A percentile compares a stretch with the other conserved stretches of the same genome.
These are phyloP conservation scores for Fabriciana adippe DNA, from an alignment of 2,888 invertebrate species.

Conservation along the genomic window DNA sequence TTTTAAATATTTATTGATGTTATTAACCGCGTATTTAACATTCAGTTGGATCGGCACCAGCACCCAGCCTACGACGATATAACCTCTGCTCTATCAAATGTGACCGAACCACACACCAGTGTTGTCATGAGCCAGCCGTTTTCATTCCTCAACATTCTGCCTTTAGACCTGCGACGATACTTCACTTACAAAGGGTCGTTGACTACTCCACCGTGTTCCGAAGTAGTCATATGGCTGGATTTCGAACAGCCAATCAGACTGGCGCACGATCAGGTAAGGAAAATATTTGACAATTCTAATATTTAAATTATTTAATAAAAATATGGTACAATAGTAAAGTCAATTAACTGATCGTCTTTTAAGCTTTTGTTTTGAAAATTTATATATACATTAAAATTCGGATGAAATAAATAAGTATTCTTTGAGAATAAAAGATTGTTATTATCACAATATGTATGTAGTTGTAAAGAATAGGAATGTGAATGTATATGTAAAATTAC, in stretches of 20 bases:
- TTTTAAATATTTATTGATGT: neutral
- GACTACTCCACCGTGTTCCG: conserved; percentile 93
- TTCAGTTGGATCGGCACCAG: conserved; percentile 74
- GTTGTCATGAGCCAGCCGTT: conserved; percentile 75
- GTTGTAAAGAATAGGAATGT: too few species aligned
- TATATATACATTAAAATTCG: too few species aligned
- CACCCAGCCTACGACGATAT: conserved; percentile 83
- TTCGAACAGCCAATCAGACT: conserved; percentile 87
- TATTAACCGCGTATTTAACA: conserved; percentile 24
- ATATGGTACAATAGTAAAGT: too few species aligned
- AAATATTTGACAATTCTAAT: conserved; percentile 3
- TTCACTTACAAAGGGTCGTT: conserved; percentile 93
- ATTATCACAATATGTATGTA: too few species aligned
- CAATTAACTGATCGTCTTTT: too few species aligned
- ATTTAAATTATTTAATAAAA: neutral
- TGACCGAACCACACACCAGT: conserved; percentile 79
- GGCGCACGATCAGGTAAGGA: conserved; percentile 84
- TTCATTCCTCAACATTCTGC: conserved; percentile 80
- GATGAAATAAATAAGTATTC: too few species aligned
- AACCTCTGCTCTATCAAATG: conserved; percentile 78
- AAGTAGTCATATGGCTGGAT: conserved; percentile 94
- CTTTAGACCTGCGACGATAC: conserved; percentile 83
- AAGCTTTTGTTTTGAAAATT: too few species aligned
- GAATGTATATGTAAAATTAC: too few species aligned
- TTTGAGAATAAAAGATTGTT: too few species aligned